Evolutionary conservation across 2,888 invertebrate genomes (phyloP).

Genomic region (Nomada flava): DNA sequence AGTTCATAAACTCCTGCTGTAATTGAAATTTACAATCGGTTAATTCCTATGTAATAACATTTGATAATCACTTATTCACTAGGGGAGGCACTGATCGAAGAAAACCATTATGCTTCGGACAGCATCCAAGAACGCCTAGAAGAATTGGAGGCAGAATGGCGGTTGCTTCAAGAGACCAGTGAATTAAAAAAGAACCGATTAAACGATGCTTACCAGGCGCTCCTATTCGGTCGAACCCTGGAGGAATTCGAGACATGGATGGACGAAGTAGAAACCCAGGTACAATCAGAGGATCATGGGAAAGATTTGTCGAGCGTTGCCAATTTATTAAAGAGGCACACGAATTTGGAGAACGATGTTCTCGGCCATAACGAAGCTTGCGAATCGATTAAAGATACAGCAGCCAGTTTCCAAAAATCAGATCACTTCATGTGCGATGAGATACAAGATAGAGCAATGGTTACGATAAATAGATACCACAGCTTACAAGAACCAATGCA

Average conservation of each 20-base stretch:
- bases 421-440: constrained; percentile 96
- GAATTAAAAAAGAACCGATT: constrained; percentile 93
- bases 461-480: constrained; percentile 90
- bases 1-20: too few relatives aligned
- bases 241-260: constrained; percentile 98
- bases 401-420: constrained; percentile 90
- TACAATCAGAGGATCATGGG: constrained; percentile 92
- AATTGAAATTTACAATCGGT: too few relatives aligned
- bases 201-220: constrained; percentile 95
- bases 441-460: constrained; percentile 90
- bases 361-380: constrained; percentile 93
- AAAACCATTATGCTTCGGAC: constrained; percentile 94
- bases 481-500: constrained; percentile 95
- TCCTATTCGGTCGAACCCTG: constrained; percentile 93
- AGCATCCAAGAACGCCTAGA: constrained; percentile 94
- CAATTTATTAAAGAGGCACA: constrained; percentile 92
- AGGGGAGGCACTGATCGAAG: constrained; percentile 85
- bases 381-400: constrained; percentile 91
- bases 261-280: constrained; percentile 93
- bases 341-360: constrained; percentile 94
- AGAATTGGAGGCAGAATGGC: constrained; percentile 94
- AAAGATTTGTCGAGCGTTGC: constrained; percentile 95
- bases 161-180: constrained; percentile 92
- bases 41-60: too few relatives aligned
- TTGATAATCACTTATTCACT: not conserved